Evolutionary conservation across 2,888 invertebrate species (phyloP).

Genomic region (Gryllus longicercus): DNA sequence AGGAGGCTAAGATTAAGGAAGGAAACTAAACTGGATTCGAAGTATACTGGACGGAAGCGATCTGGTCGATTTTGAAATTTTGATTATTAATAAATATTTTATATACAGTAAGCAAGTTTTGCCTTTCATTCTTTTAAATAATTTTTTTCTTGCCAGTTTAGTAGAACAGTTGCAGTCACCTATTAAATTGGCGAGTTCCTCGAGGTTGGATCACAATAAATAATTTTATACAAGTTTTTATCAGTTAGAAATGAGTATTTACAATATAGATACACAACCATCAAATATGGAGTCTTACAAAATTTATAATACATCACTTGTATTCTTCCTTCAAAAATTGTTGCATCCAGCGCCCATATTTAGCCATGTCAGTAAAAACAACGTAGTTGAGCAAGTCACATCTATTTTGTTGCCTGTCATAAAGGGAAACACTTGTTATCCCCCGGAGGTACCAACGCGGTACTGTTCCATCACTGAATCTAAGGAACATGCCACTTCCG

Average conservation of each 20-base stretch:
- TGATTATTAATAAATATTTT: too few species aligned
- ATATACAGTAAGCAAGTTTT: too few species aligned
- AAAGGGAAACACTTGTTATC: neutral
- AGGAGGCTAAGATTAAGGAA: constrained; percentile 83
- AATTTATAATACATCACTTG: too few species aligned
- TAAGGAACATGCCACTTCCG: constrained; percentile 26
- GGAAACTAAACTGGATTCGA: constrained; percentile 78
- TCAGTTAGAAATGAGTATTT: too few species aligned
- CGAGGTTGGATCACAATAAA: too few species aligned
- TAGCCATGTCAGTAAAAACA: constrained; percentile 24
- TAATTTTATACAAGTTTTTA: too few species aligned
- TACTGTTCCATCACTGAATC: neutral
- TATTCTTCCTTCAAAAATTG: neutral
- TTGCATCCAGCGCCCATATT: constrained; percentile 20
- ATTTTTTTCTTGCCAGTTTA: too few species aligned
- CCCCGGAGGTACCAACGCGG: constrained; percentile 26
- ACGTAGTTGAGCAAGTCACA: constrained; percentile 25
- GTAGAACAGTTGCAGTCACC: too few species aligned
- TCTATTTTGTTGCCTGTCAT: neutral
- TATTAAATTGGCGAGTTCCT: too few species aligned
- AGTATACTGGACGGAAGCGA: constrained; percentile 87
- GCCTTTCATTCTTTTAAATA: too few species aligned
- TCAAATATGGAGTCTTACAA: too few species aligned
- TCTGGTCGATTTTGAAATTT: constrained; percentile 63
- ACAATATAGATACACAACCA: too few species aligned